Conservation (phyloP, 2,888 invertebrate species). For the Leptinotarsa rubiginosa region DNA sequence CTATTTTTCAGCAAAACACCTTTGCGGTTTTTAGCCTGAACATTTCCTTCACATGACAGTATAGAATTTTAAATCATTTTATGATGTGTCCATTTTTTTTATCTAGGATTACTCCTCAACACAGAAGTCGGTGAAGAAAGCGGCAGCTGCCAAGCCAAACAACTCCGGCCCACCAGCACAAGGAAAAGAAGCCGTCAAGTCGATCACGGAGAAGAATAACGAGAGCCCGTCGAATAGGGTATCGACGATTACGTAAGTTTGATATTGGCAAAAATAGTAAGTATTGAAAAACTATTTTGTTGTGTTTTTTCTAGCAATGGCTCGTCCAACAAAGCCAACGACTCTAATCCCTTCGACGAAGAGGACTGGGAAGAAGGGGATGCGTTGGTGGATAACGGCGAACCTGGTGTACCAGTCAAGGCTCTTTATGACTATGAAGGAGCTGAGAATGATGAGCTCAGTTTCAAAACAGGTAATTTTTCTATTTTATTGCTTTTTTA, state of each 20-base stretch:
- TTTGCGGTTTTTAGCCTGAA: neutral
- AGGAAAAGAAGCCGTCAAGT: constrained; percentile 44
- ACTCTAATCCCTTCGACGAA: constrained; percentile 89
- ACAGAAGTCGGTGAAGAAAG: constrained; percentile 69
- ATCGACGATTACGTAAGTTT: constrained; percentile 74
- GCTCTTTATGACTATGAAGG: constrained; percentile 97
- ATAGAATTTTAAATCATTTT: neutral
- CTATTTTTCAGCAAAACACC: too few relatives aligned
- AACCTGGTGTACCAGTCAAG: constrained; percentile 93
- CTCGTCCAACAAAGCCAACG: constrained; percentile 63
- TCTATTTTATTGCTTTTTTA: neutral
- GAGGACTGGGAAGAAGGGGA: constrained; percentile 85
- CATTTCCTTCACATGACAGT: neutral
- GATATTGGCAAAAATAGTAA: too few relatives aligned
- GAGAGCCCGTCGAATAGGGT: constrained; percentile 70
- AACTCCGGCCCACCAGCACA: constrained; percentile 45
- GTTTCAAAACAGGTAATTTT: constrained; percentile 90
- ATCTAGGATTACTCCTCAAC: constrained; percentile 72
- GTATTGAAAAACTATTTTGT: neutral
- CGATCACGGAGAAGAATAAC: constrained; percentile 49
- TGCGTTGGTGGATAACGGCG: constrained; percentile 89
- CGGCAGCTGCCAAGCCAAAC: constrained; percentile 58
- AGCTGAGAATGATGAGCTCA: constrained; percentile 96
- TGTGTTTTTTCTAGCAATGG: constrained; percentile 71
- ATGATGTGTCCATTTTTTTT: neutral